These are phyloP conservation scores for Pogonus chalceus DNA, from an alignment of 1,140 invertebrate genomes.

Conservation along the genomic window DNA sequence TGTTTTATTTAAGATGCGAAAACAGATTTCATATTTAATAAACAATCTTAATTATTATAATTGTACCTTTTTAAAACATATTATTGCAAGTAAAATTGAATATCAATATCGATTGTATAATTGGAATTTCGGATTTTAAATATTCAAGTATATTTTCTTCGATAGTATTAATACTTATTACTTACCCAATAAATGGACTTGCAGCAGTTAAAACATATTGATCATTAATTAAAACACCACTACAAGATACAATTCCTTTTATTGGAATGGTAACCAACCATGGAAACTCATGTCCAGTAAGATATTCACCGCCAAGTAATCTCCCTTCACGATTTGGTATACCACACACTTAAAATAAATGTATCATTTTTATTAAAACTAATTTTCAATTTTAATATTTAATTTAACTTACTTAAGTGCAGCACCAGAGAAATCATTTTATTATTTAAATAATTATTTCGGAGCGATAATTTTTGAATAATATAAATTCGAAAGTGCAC, in stretches of 20 bases:
- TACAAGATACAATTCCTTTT: conserved; percentile 24
- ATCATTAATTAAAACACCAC: conserved; percentile 44
- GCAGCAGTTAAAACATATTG: conserved; percentile 45
- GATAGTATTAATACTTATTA: too few relatives aligned
- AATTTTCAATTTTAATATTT: conserved; percentile 9
- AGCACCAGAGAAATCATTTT: too few relatives aligned
- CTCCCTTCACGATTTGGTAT: conserved; percentile 29
- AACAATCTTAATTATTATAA: neutral
- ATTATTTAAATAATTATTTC: too few relatives aligned
- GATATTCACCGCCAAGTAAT: conserved; percentile 37
- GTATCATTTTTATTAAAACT: neutral
- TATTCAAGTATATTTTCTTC: neutral
- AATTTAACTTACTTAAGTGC: conserved; percentile 9
- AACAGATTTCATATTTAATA: neutral
- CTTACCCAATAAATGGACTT: conserved; percentile 39
- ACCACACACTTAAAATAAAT: conserved; percentile 24
- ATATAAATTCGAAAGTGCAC: too few relatives aligned
- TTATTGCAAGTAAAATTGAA: conserved; percentile 4
- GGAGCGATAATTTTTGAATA: too few relatives aligned
- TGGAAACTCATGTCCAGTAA: conserved; percentile 41
- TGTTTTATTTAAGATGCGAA: too few relatives aligned
- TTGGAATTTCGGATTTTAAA: neutral
- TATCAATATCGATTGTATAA: conserved; percentile 4
- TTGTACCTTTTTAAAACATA: conserved; percentile 17
- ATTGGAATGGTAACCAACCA: conserved; percentile 42